These are phyloP conservation scores for Zophobas atratus DNA, from an alignment of 1,140 invertebrate species.

Conservation along the genomic window DNA sequence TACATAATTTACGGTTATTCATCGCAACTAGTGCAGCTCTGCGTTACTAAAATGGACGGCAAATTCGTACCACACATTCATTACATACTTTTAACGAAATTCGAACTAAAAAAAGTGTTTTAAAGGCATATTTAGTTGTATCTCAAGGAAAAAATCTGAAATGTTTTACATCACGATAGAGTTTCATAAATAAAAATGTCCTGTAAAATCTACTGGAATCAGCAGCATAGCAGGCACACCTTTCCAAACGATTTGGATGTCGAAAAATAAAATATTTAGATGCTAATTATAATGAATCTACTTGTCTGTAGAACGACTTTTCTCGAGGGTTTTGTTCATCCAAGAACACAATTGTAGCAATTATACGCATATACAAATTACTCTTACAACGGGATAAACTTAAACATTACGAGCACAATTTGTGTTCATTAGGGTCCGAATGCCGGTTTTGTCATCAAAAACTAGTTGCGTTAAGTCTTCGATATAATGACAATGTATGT, in stretches of 20 bases:
- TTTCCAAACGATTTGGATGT: too few species aligned
- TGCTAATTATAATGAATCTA: too few species aligned
- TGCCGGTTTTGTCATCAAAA: conserved; percentile 12
- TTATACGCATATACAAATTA: background rate
- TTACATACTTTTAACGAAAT: too few species aligned
- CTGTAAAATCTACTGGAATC: too few species aligned
- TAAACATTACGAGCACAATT: background rate
- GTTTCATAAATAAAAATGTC: too few species aligned
- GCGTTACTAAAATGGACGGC: background rate
- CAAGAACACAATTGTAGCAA: background rate
- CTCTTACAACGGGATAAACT: conserved; percentile 3
- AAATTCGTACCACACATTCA: background rate
- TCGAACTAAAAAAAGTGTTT: too few species aligned
- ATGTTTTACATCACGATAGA: too few species aligned
- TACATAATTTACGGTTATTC: conserved; percentile 7
- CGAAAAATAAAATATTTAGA: too few species aligned
- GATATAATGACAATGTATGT: conserved; percentile 18
- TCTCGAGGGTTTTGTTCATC: too few species aligned
- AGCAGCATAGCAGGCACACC: too few species aligned
- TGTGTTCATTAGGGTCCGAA: conserved; percentile 22
- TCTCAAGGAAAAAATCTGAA: too few species aligned
- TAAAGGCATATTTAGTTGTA: too few species aligned
- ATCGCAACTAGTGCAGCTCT: background rate
- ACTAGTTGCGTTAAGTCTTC: conserved; percentile 20
- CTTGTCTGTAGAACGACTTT: background rate